Conservation (phyloP, 2,797 vertebrate species). For the Neosilurus mollespiculum region DNA sequence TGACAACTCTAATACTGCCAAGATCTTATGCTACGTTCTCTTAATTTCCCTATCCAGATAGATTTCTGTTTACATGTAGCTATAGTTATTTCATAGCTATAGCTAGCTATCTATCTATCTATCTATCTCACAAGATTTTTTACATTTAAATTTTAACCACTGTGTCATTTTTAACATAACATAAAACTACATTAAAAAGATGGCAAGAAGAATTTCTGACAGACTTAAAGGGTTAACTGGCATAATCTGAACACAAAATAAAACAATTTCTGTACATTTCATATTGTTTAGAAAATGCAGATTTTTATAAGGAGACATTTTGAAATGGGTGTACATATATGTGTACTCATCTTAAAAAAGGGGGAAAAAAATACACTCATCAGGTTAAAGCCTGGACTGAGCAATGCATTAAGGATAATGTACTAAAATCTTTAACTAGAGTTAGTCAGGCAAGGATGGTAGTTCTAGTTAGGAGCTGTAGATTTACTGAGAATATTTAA, state of each 20-base stretch:
- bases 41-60: conserved; percentile 1
- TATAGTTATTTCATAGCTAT: background rate
- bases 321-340: conserved; percentile 5
- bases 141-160: conserved; percentile 1
- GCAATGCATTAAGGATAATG: conserved; percentile 10
- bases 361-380: background rate
- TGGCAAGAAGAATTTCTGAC: background rate
- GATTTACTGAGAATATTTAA: conserved; percentile 1
- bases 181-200: background rate
- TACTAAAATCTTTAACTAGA: conserved; percentile 25
- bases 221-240: background rate
- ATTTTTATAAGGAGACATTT: background rate
- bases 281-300: background rate
- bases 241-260: background rate
- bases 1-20: conserved; percentile 19
- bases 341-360: background rate
- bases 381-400: conserved; percentile 16
- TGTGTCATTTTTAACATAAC: conserved; percentile 8
- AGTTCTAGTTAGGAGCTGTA: background rate
- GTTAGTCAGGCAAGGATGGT: conserved; percentile 1
- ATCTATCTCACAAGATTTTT: background rate
- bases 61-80: background rate
- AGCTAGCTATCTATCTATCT: no score
- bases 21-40: conserved; percentile 7
- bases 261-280: background rate